Evolutionary conservation across 2,113 vertebrate genomes (phyloP).

Genomic region (Danio rerio): GRCz12tu NC_133189.1:36017001-36017500

Average conservation of each 20-base stretch:
- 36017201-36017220: constrained; percentile 8
- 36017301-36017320: constrained; percentile 68
- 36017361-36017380: constrained; percentile 69
- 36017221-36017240: constrained; percentile 32
- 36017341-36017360: constrained; percentile 72
- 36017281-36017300: constrained; percentile 66
- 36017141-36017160: constrained; percentile 20
- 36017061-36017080: constrained; percentile 55
- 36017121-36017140: constrained; percentile 22
- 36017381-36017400: constrained; percentile 63
- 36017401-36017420: constrained; percentile 75
- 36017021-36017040: constrained; percentile 65
- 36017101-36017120: constrained; percentile 22
- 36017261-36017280: constrained; percentile 55
- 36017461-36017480: constrained; percentile 71
- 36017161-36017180: constrained; percentile 1
- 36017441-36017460: constrained; percentile 77
- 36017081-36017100: constrained; percentile 45
- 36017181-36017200: constrained; percentile 12
- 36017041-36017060: constrained; percentile 58
- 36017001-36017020: constrained; percentile 68
- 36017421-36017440: constrained; percentile 80
- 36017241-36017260: constrained; percentile 27
- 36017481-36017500: constrained; percentile 69
- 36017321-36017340: constrained; percentile 62